These are phyloP conservation scores for Cisticola juncidis DNA, from an alignment of 2,113 vertebrate genomes.

Conservation along the genomic window DNA sequence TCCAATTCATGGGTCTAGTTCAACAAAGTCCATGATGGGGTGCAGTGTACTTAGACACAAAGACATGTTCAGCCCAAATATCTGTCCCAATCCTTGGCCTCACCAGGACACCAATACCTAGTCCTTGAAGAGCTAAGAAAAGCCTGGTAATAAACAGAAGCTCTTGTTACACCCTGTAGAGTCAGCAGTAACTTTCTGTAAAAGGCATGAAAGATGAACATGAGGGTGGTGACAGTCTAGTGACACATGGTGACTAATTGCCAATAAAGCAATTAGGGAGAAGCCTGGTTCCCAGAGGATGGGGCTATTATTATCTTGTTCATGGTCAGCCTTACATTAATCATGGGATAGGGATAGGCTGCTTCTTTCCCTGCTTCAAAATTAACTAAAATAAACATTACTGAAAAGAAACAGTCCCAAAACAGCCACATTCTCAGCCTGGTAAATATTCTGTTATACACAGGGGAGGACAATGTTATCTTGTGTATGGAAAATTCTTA, in stretches of 20 bases:
- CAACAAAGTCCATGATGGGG: background rate
- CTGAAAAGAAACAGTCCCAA: slow-evolving; percentile 43
- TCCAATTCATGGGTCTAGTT: background rate
- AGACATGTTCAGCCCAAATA: background rate
- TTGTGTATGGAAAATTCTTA: background rate
- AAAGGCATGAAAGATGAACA: slow-evolving; percentile 33
- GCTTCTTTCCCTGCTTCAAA: background rate
- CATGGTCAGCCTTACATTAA: slow-evolving; percentile 19
- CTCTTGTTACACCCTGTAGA: background rate
- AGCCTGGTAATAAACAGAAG: slow-evolving; percentile 4
- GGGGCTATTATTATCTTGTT: slow-evolving; percentile 28
- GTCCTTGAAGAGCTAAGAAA: background rate
- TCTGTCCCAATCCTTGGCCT: background rate
- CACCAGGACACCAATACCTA: background rate
- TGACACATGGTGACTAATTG: slow-evolving; percentile 44
- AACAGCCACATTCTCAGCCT: slow-evolving; percentile 27
- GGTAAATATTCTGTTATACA: slow-evolving; percentile 20
- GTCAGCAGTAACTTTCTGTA: slow-evolving; percentile 25
- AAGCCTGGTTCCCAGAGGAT: slow-evolving; percentile 43
- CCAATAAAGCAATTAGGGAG: slow-evolving; percentile 16
- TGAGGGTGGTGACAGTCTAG: background rate
- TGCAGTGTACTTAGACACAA: background rate
- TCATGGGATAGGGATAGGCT: background rate
- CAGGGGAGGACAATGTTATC: background rate
- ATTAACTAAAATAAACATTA: slow-evolving; percentile 45